Conservation (phyloP, 2,797 vertebrate genomes). For the Avahi laniger region DNA sequence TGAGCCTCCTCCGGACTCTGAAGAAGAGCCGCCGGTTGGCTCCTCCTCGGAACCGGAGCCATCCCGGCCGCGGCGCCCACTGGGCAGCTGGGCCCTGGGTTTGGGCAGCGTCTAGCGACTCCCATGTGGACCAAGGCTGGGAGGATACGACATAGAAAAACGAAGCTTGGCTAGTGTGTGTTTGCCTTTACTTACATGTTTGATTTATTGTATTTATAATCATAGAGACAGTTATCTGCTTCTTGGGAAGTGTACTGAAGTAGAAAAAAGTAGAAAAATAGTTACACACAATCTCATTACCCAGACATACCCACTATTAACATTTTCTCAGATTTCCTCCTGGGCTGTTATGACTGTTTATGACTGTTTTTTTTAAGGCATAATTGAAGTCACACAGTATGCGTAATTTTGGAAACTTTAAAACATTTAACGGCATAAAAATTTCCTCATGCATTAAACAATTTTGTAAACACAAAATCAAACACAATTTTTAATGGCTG, state of each 20-base stretch:
- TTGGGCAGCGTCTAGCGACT: fast-evolving
- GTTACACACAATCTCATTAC: background rate
- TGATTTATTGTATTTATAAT: background rate
- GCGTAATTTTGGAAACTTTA: slow-evolving; percentile 10
- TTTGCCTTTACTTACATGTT: background rate
- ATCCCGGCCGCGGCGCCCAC: fast-evolving
- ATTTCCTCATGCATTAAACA: background rate
- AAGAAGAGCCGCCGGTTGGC: too few relatives aligned
- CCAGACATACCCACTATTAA: background rate
- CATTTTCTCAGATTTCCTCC: background rate
- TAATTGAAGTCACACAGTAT: background rate
- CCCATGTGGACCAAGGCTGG: fast-evolving
- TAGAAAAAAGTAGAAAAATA: background rate
- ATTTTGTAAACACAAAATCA: slow-evolving; percentile 23
- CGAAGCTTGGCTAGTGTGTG: fast-evolving
- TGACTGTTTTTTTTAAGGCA: background rate
- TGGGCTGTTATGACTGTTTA: background rate
- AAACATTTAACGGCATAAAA: background rate
- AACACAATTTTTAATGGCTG: background rate
- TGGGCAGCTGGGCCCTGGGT: background rate
- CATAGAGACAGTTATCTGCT: background rate
- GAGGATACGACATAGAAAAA: background rate
- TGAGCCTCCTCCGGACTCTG: background rate
- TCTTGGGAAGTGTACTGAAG: background rate
- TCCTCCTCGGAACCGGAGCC: background rate